Base-by-base conservation (phyloP, 2,797 vertebrate genomes). In the Coranthus polyacanthus region DNA sequence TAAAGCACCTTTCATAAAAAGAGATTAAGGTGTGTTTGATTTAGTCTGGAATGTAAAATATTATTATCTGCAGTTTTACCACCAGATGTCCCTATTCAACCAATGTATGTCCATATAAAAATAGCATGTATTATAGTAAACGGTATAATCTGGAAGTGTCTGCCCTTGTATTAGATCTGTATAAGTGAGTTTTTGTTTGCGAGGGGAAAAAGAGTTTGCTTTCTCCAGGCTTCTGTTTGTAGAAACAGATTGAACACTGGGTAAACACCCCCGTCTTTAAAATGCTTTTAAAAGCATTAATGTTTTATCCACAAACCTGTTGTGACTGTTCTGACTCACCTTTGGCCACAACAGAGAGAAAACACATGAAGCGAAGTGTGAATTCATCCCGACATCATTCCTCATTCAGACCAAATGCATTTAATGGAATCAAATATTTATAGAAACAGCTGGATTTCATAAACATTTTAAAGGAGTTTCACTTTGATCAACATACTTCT, bases 371-470 rank as follows among this genome's bases (percentile, higher is more conserved):
- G n/a, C n/a, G n/a, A n/a, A n/a, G n/a, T n/a, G 26, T 4, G 9
- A 29, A 29, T 6, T 5, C 9, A 29, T 29, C 2, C 26, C 9
- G 26, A n/a, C n/a, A n/a, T n/a, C n/a, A n/a, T n/a, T n/a, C n/a
- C n/a, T n/a, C n/a, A n/a, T n/a, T 68, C 17, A 64, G 59, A 78
- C 26, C 43, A n/a, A 72, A 74, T 38, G 68, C 6, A 5, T 84
- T 84, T 86, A 87, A 79, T 88, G 57, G 75, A 79, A 82, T 68
- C 21, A 74, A 74, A 53, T 16, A 20, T 12, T 73, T 11, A 44
- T 67, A 49, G 66, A 74, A 78, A 61, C 21, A 39, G 24, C 20
- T 51, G 59, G 21, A 16, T 39, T 63, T 64, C 16, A 47, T 46
- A 47, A 43, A 74, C 54, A 69, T n/a, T 71, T 52, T 11, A 60